phyloP scores from a whole-genome alignment of 2,888 invertebrate genomes.

The Hyalella azteca region DNA sequence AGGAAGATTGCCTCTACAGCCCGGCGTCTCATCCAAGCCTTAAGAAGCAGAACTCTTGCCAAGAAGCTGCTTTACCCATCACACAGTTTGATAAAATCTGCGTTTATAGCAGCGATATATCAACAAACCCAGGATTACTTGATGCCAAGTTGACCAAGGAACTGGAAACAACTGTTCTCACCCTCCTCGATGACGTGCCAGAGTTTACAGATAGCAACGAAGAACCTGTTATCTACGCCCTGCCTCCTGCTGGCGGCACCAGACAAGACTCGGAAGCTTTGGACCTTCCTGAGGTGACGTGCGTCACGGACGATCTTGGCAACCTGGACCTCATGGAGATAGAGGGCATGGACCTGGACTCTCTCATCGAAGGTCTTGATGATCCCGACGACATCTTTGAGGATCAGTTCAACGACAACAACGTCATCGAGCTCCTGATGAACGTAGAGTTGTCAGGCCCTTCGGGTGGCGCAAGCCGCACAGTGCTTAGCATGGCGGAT shows the following conservation, averaged over 20 bases:
- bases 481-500: slow-evolving; percentile 37
- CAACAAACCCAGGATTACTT: background rate
- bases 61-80: background rate
- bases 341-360: slow-evolving; percentile 25
- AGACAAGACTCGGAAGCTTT: background rate
- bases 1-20: too few relatives aligned
- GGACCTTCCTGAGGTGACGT: slow-evolving; percentile 19
- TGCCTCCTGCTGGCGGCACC: background rate
- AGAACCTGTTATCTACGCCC: background rate
- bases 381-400: slow-evolving; percentile 47
- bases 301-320: slow-evolving; percentile 5
- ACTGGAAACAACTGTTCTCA: background rate
- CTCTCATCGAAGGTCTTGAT: slow-evolving; percentile 29
- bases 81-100: background rate
- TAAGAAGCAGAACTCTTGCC: too few relatives aligned
- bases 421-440: slow-evolving; percentile 46
- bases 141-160: background rate
- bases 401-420: slow-evolving; percentile 45
- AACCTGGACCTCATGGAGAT: slow-evolving; percentile 26
- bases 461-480: background rate
- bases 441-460: slow-evolving; percentile 37
- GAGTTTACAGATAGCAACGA: background rate
- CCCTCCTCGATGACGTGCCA: background rate
- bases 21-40: too few relatives aligned
- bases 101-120: background rate